Percentiles rank a stretch among this genome's conserved stretches.
Conservation (phyloP, 1,140 invertebrate species). For the Catajapyx aquilonaris region DNA sequence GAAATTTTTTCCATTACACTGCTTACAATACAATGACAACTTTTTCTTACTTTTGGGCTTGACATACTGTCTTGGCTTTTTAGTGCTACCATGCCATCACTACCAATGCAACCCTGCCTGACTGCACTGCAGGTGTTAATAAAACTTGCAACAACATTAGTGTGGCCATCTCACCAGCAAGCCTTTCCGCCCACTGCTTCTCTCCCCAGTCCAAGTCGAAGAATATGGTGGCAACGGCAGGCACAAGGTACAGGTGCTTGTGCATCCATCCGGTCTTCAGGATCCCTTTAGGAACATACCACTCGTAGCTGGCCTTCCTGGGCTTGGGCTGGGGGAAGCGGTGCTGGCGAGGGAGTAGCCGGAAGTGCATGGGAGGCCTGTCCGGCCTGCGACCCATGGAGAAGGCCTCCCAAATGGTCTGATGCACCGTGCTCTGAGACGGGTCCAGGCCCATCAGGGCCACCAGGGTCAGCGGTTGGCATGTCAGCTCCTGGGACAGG, state of each 20-base stretch:
- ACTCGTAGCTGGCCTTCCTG: too few relatives aligned
- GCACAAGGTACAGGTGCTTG: conserved; percentile 78
- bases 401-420: conserved; percentile 81
- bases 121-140: too few relatives aligned
- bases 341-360: conserved; percentile 49
- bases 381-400: conserved; percentile 56
- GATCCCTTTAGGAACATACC: conserved; percentile 91
- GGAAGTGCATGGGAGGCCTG: conserved; percentile 64
- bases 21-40: too few relatives aligned
- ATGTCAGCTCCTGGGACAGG: conserved; percentile 49
- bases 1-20: too few relatives aligned
- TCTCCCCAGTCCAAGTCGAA: conserved; percentile 97
- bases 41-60: too few relatives aligned
- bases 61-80: too few relatives aligned
- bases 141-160: too few relatives aligned
- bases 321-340: conserved; percentile 77
- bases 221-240: conserved; percentile 82
- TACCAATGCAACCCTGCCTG: too few relatives aligned
- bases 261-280: conserved; percentile 88
- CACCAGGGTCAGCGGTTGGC: conserved; percentile 59
- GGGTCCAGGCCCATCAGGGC: conserved; percentile 69
- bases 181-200: conserved; percentile 76
- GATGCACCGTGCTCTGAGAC: conserved; percentile 62
- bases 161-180: too few relatives aligned
- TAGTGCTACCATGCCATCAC: too few relatives aligned